phyloP scores from a whole-genome alignment of 2,888 invertebrate species.

The Priocnemis perturbator region DNA sequence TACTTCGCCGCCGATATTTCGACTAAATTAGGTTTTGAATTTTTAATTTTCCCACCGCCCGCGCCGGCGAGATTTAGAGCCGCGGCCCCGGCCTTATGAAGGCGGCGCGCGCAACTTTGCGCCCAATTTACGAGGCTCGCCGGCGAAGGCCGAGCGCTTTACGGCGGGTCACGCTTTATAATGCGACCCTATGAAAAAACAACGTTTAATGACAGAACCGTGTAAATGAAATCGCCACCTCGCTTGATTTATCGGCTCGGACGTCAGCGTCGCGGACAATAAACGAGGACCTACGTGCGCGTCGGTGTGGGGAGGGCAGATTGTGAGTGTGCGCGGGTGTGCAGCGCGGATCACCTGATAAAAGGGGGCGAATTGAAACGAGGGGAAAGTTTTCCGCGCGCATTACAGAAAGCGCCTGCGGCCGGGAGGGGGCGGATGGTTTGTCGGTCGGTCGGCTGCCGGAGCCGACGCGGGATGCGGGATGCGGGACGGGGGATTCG shows the following conservation, averaged over 20 bases:
- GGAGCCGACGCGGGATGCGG: constrained; percentile 5
- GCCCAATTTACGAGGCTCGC: constrained; percentile 15
- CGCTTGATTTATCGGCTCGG: constrained; percentile 14
- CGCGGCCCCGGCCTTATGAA: not conserved
- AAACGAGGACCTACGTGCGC: too few relatives aligned
- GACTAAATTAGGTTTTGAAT: constrained; percentile 24
- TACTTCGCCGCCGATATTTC: constrained; percentile 21
- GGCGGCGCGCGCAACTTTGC: too few relatives aligned
- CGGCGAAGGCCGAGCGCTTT: constrained; percentile 19
- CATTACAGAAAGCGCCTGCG: constrained; percentile 3
- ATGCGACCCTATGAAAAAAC: constrained; percentile 24
- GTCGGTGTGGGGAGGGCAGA: too few relatives aligned
- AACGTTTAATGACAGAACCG: constrained; percentile 13
- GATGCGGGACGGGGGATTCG: too few relatives aligned
- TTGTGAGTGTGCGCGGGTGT: too few relatives aligned
- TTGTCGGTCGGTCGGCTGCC: constrained; percentile 5
- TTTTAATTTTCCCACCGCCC: constrained; percentile 28
- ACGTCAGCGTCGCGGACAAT: too few relatives aligned
- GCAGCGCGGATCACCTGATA: not conserved
- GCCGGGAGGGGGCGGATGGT: not conserved
- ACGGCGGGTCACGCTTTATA: constrained; percentile 18
- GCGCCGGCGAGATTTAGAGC: not conserved
- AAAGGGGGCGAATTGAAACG: not conserved
- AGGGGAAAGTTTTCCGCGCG: not conserved
- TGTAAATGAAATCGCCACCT: constrained; percentile 32